Conservation (phyloP, 2,113 vertebrate species). For the Trematocara nigrifrons region DNA sequence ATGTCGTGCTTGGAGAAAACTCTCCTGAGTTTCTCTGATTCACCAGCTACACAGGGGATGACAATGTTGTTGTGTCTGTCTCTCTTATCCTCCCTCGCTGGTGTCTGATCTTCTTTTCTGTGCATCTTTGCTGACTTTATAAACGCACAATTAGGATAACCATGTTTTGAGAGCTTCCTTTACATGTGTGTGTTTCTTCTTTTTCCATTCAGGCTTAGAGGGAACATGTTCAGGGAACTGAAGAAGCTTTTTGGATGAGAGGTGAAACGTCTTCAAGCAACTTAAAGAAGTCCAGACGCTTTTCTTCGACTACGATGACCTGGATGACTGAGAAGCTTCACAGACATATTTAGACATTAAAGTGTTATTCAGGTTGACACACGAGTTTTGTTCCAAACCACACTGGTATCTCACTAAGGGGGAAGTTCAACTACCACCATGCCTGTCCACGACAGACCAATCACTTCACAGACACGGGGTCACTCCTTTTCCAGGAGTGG, state of each 20-base stretch:
- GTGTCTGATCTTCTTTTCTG: too few species aligned
- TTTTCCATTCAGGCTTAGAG: not conserved
- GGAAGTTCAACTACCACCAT: not conserved
- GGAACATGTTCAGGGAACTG: not conserved
- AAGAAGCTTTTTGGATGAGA: not conserved
- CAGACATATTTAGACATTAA: not conserved
- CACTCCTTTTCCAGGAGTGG: not conserved
- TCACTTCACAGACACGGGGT: not conserved
- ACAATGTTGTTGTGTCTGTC: too few species aligned
- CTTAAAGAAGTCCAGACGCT: accelerated
- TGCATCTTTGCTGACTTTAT: too few species aligned
- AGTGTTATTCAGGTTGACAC: not conserved
- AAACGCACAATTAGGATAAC: too few species aligned
- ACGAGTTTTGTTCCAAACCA: not conserved
- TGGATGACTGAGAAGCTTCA: not conserved
- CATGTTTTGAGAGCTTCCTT: not conserved
- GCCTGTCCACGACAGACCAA: not conserved
- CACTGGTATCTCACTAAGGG: not conserved
- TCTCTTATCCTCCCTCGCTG: too few species aligned
- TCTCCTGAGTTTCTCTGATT: too few species aligned
- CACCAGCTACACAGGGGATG: too few species aligned
- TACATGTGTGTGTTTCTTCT: not conserved
- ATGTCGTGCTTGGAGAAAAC: too few species aligned
- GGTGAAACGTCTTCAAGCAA: not conserved
- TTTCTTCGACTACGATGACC: not conserved